Conservation (phyloP, 2,888 invertebrate species). For the Pandemis cinnamomeana region DNA sequence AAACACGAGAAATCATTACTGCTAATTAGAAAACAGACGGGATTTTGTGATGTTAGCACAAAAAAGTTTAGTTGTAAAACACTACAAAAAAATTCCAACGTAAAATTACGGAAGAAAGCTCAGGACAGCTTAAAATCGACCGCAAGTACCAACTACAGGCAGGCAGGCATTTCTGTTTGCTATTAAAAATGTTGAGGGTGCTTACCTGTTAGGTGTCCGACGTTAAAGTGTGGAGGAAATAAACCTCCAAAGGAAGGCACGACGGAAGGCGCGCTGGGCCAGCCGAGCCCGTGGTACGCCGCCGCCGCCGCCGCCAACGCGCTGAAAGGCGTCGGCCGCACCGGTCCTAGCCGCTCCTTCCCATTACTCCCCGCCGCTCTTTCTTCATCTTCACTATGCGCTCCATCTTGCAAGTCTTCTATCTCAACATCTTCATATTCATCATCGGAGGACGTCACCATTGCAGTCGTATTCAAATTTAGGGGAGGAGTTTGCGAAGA, state of each 20-base stretch:
- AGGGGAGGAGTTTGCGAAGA: constrained; percentile 78
- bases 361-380: constrained; percentile 58
- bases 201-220: constrained; percentile 78
- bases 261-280: constrained; percentile 82
- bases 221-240: constrained; percentile 87
- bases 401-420: constrained; percentile 88
- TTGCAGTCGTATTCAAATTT: constrained; percentile 78
- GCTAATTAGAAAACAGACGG: constrained; percentile 33
- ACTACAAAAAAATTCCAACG: no score
- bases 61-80: background rate
- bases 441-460: constrained; percentile 84
- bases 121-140: no score
- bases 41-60: constrained; percentile 18
- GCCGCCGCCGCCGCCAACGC: constrained; percentile 88
- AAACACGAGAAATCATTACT: constrained; percentile 39
- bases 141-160: background rate
- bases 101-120: no score
- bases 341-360: constrained; percentile 84
- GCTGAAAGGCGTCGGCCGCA: constrained; percentile 91
- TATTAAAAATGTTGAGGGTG: constrained; percentile 23
- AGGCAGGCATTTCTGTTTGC: background rate
- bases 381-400: constrained; percentile 78
- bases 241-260: constrained; percentile 87
- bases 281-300: constrained; percentile 86
- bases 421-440: constrained; percentile 91